These are phyloP conservation scores for Ceyx cyanopectus DNA, from an alignment of 2,113 vertebrate genomes.

Conservation along the genomic window DNA sequence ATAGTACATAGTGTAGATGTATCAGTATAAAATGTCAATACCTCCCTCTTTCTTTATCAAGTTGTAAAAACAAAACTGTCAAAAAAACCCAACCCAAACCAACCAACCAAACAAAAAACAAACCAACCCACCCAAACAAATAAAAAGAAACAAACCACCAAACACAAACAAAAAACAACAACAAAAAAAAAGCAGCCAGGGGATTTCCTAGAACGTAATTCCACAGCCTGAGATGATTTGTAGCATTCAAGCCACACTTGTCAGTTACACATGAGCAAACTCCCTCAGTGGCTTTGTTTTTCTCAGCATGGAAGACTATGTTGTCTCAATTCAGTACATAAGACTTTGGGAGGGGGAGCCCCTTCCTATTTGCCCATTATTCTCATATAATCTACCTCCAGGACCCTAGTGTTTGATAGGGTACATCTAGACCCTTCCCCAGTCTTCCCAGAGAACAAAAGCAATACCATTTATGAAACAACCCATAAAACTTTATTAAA, in stretches of 20 bases:
- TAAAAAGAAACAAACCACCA: no score
- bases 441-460: neutral
- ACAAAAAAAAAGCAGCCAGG: neutral
- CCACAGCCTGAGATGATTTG: neutral
- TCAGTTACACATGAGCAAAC: neutral
- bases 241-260: neutral
- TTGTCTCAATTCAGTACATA: neutral
- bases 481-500: slow-evolving; percentile 26
- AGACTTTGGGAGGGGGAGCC: neutral
- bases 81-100: neutral
- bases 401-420: neutral
- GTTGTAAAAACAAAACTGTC: neutral
- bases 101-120: no score
- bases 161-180: neutral
- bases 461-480: neutral
- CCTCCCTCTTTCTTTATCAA: neutral
- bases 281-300: neutral
- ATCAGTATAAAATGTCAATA: neutral
- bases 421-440: neutral
- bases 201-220: neutral
- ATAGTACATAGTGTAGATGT: neutral
- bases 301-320: neutral
- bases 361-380: neutral
- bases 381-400: neutral
- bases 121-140: no score